phyloP scores from a whole-genome alignment of 2,113 vertebrate genomes.

The Telmatochromis sp. region DNA sequence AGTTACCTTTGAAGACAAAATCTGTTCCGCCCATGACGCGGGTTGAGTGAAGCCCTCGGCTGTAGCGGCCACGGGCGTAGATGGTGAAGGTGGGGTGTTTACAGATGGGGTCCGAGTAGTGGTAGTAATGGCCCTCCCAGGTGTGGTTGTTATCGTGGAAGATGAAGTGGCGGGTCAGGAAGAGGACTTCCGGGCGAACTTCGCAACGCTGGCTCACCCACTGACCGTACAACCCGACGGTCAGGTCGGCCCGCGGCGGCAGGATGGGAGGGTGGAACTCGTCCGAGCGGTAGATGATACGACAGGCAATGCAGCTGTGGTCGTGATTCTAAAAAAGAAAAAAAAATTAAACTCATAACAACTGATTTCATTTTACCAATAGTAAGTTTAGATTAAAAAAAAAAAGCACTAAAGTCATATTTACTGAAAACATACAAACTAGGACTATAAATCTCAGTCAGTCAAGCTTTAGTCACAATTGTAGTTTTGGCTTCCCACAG shows the following conservation, averaged over 20 bases:
- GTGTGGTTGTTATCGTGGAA: constrained; percentile 94
- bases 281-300: constrained; percentile 85
- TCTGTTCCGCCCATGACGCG: constrained; percentile 88
- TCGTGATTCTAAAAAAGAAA: constrained; percentile 79
- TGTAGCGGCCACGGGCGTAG: constrained; percentile 90
- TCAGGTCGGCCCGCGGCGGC: constrained; percentile 80
- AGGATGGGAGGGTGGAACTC: constrained; percentile 87
- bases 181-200: constrained; percentile 91
- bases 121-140: constrained; percentile 96
- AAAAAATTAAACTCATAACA: not conserved
- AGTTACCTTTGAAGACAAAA: constrained; percentile 92
- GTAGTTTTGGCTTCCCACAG: not conserved
- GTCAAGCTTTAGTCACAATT: not conserved
- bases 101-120: constrained; percentile 94
- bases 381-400: not conserved
- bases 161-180: constrained; percentile 93
- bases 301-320: constrained; percentile 79
- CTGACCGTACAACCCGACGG: constrained; percentile 85
- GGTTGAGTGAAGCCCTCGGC: constrained; percentile 81
- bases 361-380: not conserved
- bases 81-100: constrained; percentile 95
- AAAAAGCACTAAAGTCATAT: not conserved
- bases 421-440: not conserved
- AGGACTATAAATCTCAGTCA: not conserved
- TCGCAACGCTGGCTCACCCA: constrained; percentile 97